These are phyloP conservation scores for Tetrax tetrax DNA, from an alignment of 2,113 vertebrate species.

Conservation along the genomic window DNA sequence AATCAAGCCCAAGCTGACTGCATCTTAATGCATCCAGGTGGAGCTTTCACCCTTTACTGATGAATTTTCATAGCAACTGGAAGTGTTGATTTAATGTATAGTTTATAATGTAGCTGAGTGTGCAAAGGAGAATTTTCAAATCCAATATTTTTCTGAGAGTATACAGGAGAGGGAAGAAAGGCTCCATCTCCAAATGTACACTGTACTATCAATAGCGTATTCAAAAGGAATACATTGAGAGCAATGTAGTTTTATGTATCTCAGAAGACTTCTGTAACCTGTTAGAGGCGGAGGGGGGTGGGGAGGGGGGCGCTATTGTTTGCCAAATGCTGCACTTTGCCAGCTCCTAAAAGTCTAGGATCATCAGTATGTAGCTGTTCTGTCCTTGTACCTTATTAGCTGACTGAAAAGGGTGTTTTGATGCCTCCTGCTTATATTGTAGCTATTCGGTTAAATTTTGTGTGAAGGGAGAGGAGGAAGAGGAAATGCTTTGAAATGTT, in stretches of 20 bases:
- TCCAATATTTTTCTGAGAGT: background rate
- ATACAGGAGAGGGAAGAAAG: background rate
- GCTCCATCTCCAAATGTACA: background rate
- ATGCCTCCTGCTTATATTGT: background rate
- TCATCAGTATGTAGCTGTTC: background rate
- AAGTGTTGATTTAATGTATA: background rate
- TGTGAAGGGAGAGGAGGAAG: background rate
- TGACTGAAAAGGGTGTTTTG: background rate
- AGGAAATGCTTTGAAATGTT: background rate
- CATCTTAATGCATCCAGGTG: background rate
- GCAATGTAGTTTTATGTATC: background rate
- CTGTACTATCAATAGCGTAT: background rate
- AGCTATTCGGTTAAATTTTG: background rate
- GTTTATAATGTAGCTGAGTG: background rate
- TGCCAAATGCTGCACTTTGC: background rate
- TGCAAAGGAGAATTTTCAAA: background rate
- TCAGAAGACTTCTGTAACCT: background rate
- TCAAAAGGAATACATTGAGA: background rate
- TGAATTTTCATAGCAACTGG: background rate
- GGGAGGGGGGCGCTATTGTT: background rate
- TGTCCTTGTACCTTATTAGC: background rate
- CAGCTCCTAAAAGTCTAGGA: background rate
- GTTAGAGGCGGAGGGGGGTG: rapidly evolving
- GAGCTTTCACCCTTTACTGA: background rate
- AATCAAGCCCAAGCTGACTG: background rate